Base-by-base conservation (phyloP, 64 coral and sea anemone genomes). In the Porites lutea region DNA sequence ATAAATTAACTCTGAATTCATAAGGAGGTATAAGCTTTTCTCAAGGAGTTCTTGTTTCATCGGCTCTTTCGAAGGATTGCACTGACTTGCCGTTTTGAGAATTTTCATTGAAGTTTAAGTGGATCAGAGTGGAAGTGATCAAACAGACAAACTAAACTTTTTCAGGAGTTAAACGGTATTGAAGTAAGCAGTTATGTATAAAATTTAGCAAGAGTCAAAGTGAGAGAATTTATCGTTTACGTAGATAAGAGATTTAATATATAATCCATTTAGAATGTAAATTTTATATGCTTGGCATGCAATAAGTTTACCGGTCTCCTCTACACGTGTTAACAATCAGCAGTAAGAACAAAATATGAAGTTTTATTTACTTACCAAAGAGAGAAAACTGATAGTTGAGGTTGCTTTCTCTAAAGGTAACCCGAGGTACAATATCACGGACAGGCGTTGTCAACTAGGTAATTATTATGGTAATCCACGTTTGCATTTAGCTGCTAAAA, bases 391-490 rank as follows among this genome's bases (percentile, higher is more conserved):
- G 78, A 80, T 60, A 60, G 78, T 45, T 43, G 18, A 78, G n/a
- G 57, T 78, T 52, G 18, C 16, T 78, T 55, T 55, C 57, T 65
- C 0, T 59, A 59, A 78, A 57, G 48, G 52, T 51, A 49, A 78
- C 20, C 52, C 52, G 27, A 55, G 75, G 75, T 54, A 78, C 75
- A 78, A 78, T 80, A 80, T 80, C 12, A 27, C 5, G 22, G 22
- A 23, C 57, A 80, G 78, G 55, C 27, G 44, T 80, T 60, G 78
- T 61, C 78, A 80, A 80, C 78, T 60, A 60, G 53, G 53, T 60
- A 13, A 80, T 80, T 80, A 80, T 80, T 60, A 80, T 80, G 78
- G 16, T 80, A 80, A 80, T 80, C 11, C 11, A 27, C 19, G 66
- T 20, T 27, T 20, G 66, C 18, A 70, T 70, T 70, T 60, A 45